Evolutionary conservation across 2,113 vertebrate genomes (phyloP), one percentile per base, ranked within the genome.

Genomic region (Rhabdomys dilectus): DNA sequence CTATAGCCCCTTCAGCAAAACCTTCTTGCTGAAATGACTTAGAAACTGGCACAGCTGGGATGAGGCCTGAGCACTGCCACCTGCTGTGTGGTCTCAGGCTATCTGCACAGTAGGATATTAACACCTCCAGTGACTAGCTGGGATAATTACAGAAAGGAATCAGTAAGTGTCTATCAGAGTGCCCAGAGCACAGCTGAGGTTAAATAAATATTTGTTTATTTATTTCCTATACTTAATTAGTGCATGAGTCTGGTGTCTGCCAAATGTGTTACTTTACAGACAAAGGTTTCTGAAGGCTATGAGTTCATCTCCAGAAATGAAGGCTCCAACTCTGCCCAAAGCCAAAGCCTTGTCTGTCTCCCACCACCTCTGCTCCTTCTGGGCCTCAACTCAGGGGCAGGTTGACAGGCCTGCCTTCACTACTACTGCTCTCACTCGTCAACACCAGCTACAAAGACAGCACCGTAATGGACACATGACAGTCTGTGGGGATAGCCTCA

Each of bases 221-320:
- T 75, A n/a, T 73, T 95, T 78, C 70, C 85, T 80, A 22, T 58
- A 48, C 45, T 91, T 89, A 91, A 96, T 76, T 91, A 93, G 70
- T 0, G 17, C 3, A 66, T 58, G 80, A 77, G 88, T 68, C 58
- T 19, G 10, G n/a, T 91, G 64, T 15, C 8, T 89, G 93, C 86
- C 94, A 91, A 75, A 66, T 36, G 36, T 21, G 62, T 36, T 91
- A 39, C 10, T 81, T 91, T 77, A 39, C 39, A 66, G 34, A 86
- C 91, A 62, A 78, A 93, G 48, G 89, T 75, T 94, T 73, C 91
- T 91, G 13, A 10, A 72, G 70, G 26, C 77, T 1, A 22, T 11
- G 19, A 81, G 16, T 68, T 48, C 3, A 90, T 34, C 64, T 89
- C 80, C n/a, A 56, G 9, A 62, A 68, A 91, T 42, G 5, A 94